Percentiles rank a stretch among this genome's conserved stretches.
Evolutionary conservation across 2,888 invertebrate species (phyloP).

Genomic region (Habrosyne pyritoides): DNA sequence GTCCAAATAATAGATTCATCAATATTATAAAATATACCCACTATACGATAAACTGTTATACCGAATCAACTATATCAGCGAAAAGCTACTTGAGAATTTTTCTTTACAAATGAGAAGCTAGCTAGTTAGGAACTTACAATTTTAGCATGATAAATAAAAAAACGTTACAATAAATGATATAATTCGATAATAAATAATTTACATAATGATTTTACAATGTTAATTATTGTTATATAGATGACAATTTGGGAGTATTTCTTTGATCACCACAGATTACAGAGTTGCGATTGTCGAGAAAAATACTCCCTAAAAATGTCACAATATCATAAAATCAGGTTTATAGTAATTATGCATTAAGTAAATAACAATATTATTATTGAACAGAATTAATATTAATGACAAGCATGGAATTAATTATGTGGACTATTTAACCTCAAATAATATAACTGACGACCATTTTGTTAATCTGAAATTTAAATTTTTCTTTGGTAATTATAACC

Average conservation of each 20-base stretch:
- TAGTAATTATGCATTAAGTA: slow-evolving; percentile 73
- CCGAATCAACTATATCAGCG: slow-evolving; percentile 55
- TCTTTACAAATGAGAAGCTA: slow-evolving; percentile 72
- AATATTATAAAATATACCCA: slow-evolving; percentile 55
- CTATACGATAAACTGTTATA: slow-evolving; percentile 53
- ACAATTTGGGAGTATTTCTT: slow-evolving; percentile 75
- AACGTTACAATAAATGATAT: slow-evolving; percentile 60
- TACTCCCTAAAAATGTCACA: slow-evolving; percentile 69
- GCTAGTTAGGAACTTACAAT: slow-evolving; percentile 82
- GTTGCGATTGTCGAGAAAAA: slow-evolving; percentile 53
- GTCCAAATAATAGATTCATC: slow-evolving; percentile 57
- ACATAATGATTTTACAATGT: slow-evolving; percentile 72
- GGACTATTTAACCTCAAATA: slow-evolving; percentile 42
- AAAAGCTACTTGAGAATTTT: slow-evolving; percentile 56
- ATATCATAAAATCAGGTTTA: slow-evolving; percentile 59
- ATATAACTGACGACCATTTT: slow-evolving; percentile 49
- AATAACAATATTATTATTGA: slow-evolving; percentile 64
- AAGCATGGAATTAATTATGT: slow-evolving; percentile 60
- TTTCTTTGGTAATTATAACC: slow-evolving; percentile 77
- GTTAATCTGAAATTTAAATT: slow-evolving; percentile 59
- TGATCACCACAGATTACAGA: slow-evolving; percentile 38
- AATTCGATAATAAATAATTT: slow-evolving; percentile 79
- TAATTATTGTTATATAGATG: slow-evolving; percentile 51
- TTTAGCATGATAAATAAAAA: slow-evolving; percentile 79
- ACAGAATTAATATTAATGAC: slow-evolving; percentile 66